A percentile compares a stretch with the other conserved stretches of the same genome.
phyloP scores from a whole-genome alignment of 2,888 invertebrate species.

The Cantharis lateralis region DNA sequence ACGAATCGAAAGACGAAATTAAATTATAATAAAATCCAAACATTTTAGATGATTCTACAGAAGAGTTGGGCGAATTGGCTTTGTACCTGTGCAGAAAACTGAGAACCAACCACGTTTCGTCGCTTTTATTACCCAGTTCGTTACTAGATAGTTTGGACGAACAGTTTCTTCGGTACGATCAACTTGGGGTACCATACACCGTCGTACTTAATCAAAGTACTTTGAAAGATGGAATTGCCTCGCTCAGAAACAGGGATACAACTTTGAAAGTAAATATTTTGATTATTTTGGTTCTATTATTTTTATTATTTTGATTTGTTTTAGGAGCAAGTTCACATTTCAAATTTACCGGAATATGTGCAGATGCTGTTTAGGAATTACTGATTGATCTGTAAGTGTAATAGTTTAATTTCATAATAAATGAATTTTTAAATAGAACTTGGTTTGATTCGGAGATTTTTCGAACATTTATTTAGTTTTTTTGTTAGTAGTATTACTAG shows the following conservation, averaged over 20 bases:
- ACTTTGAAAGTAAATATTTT: constrained; percentile 63
- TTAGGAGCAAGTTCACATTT: constrained; percentile 72
- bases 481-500: too few species aligned
- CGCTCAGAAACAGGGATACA: constrained; percentile 67
- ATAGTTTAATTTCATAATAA: neutral
- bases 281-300: constrained; percentile 3
- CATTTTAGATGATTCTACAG: constrained; percentile 32
- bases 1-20: constrained; percentile 22
- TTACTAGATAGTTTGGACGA: constrained; percentile 50
- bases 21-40: neutral
- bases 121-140: constrained; percentile 49
- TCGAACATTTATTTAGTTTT: too few species aligned
- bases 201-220: constrained; percentile 71
- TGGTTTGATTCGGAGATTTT: neutral
- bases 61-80: constrained; percentile 61
- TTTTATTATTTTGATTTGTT: constrained; percentile 44
- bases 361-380: constrained; percentile 58
- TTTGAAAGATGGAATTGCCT: constrained; percentile 71
- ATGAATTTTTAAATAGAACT: neutral
- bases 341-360: constrained; percentile 66
- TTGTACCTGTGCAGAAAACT: constrained; percentile 62
- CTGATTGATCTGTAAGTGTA: constrained; percentile 33
- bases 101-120: constrained; percentile 54
- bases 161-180: constrained; percentile 60
- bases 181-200: constrained; percentile 74